Evolutionary conservation across 2,797 vertebrate genomes (phyloP), one percentile per base, ranked within the genome.

Genomic region (Dermochelys coriacea): DNA sequence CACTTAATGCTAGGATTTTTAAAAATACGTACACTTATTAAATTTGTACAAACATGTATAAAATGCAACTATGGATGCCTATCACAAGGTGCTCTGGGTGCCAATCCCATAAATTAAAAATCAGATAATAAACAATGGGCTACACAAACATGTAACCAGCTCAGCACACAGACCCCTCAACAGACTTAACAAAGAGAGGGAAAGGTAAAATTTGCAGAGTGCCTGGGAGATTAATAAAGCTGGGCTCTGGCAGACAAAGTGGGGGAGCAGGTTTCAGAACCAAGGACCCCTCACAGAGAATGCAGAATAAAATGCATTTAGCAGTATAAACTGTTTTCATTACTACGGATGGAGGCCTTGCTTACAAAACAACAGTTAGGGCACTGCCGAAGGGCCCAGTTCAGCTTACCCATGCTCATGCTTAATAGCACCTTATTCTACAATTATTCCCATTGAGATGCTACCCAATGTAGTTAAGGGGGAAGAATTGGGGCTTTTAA

Each of bases 41-140:
- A 12, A 51, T 1, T 11, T 10, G 12, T 77, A 77, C n/a, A n/a
- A n/a, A n/a, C 23, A 18, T 1, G 23, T 10, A n/a, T 80, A 64
- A 75, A 37, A 90, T 78, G 25, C 12, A 12, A 0, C 47, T 21
- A 12, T 34, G 25, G 31, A 45, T 4, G 68, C 11, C 77, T 79
- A 61, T 45, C 11, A 80, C 37, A 23, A 84, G 59, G 29, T 16
- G 45, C 5, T 64, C 50, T 14, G 64, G 27, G 51, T 5, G 5
- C 1, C 0, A 21, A 31, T 31, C 37, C 5, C 2, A 0, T 1
- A 29, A 81, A 6, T 37, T 34, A 18, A 45, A 75, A 16, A 2
- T 61, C 23, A 52, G 59, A 4, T 29, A 77, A 12, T 15, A 12
- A 47, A 71, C 2, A 9, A 2, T 21, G 15, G 8, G 57, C 78